Conservation (phyloP, 2,113 vertebrate species). For the Dolichotis patagonum region DNA sequence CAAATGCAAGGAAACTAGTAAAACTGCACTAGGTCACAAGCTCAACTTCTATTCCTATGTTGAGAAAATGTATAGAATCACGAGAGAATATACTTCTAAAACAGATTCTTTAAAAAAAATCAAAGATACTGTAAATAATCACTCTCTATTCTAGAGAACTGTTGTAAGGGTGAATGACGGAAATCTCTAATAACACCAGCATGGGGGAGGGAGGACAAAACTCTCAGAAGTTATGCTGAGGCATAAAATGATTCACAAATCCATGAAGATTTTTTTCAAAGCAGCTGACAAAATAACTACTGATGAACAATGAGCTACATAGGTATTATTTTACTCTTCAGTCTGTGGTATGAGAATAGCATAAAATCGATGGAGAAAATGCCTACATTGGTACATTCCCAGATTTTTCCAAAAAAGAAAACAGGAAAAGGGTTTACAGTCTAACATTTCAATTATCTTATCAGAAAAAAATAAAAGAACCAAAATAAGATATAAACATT, state of each 20-base stretch:
- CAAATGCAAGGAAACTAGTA: conserved; percentile 44
- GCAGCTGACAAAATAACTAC: conserved; percentile 64
- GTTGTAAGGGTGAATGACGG: conserved; percentile 46
- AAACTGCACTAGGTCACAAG: conserved; percentile 73
- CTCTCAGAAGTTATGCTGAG: conserved; percentile 63
- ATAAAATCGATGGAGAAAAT: conserved; percentile 63
- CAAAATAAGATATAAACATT: conserved; percentile 58
- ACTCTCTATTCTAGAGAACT: conserved; percentile 43
- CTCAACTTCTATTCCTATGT: conserved; percentile 74
- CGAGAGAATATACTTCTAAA: conserved; percentile 71
- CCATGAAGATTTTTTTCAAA: conserved; percentile 31
- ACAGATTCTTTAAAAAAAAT: neutral
- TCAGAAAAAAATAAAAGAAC: conserved; percentile 60
- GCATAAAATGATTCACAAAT: conserved; percentile 60
- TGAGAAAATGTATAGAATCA: conserved; percentile 77
- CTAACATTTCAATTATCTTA: conserved; percentile 65
- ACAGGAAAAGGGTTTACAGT: conserved; percentile 47
- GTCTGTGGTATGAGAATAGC: conserved; percentile 80
- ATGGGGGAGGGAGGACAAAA: conserved; percentile 58
- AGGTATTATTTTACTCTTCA: conserved; percentile 69
- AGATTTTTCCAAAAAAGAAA: neutral
- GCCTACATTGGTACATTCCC: conserved; percentile 66
- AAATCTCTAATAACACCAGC: conserved; percentile 69
- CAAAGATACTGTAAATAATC: conserved; percentile 71
- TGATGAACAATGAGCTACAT: conserved; percentile 55